Conservation (phyloP, 2,888 invertebrate species). For the Andrena bucephala region DNA sequence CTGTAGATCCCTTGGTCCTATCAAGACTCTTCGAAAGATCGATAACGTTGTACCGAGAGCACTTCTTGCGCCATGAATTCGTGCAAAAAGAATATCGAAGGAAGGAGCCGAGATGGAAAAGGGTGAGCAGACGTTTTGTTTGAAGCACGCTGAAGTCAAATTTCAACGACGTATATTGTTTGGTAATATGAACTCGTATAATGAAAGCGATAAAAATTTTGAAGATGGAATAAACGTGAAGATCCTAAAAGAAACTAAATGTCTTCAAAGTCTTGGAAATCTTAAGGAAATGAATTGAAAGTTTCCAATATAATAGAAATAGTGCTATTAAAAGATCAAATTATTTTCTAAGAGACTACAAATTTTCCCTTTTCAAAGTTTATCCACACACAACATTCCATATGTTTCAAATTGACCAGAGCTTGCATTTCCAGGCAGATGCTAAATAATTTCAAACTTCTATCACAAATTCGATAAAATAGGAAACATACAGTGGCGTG, state of each 20-base stretch:
- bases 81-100: background rate
- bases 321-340: background rate
- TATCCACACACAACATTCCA: too few species aligned
- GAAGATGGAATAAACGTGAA: background rate
- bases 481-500: too few species aligned
- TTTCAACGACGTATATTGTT: background rate
- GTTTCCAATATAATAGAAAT: background rate
- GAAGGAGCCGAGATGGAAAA: slow-evolving; percentile 3
- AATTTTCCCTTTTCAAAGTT: too few species aligned
- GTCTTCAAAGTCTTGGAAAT: background rate
- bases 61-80: background rate
- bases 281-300: background rate
- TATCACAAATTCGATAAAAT: too few species aligned
- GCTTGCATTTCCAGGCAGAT: too few species aligned
- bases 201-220: background rate
- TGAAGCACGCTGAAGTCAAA: background rate
- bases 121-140: background rate
- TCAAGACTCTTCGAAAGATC: slow-evolving; percentile 1
- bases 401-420: too few species aligned
- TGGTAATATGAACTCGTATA: background rate
- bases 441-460: too few species aligned
- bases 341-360: too few species aligned
- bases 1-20: background rate
- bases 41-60: background rate
- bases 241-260: background rate